These are phyloP conservation scores for Drosophila sulfurigaster DNA, from an alignment of 1,140 invertebrate genomes.

Conservation along the genomic window DNA sequence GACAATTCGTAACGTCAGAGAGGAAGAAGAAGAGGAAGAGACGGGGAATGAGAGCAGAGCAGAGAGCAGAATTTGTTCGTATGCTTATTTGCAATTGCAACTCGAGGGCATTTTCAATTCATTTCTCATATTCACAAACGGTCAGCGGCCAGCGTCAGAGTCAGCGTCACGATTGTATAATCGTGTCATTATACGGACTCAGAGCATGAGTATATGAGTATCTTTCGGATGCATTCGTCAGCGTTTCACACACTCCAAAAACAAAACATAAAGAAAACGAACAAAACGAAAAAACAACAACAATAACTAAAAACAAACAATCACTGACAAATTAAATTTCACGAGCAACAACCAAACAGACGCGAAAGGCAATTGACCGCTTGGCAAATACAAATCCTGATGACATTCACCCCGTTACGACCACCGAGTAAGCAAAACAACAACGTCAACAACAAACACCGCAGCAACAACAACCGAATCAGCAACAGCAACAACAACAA, in stretches of 20 bases:
- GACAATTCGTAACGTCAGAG: not conserved
- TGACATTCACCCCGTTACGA: constrained; percentile 83
- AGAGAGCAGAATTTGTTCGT: no score
- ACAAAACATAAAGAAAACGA: constrained; percentile 5
- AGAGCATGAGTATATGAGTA: constrained; percentile 9
- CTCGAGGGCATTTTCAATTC: constrained; percentile 43
- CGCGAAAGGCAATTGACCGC: constrained; percentile 77
- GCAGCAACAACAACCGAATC: constrained; percentile 31
- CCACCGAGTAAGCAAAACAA: constrained; percentile 39
- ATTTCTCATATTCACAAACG: constrained; percentile 43
- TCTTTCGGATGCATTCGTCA: constrained; percentile 70
- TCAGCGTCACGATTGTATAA: constrained; percentile 75
- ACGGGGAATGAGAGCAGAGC: constrained; percentile 1
- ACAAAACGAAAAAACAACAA: constrained; percentile 13
- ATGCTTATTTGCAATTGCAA: constrained; percentile 16
- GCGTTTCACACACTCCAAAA: constrained; percentile 58
- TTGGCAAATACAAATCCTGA: constrained; percentile 76
- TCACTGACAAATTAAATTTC: constrained; percentile 63
- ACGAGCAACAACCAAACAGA: constrained; percentile 37
- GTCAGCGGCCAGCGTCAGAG: constrained; percentile 10
- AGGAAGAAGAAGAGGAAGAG: not conserved
- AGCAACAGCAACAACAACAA: constrained; percentile 18
- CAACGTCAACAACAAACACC: constrained; percentile 30
- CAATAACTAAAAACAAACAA: constrained; percentile 37
- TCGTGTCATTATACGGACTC: constrained; percentile 36